Evolutionary conservation across 2,888 invertebrate species (phyloP), one percentile per base, ranked within the genome.

Genomic region (Barypeithes pellucidus): DNA sequence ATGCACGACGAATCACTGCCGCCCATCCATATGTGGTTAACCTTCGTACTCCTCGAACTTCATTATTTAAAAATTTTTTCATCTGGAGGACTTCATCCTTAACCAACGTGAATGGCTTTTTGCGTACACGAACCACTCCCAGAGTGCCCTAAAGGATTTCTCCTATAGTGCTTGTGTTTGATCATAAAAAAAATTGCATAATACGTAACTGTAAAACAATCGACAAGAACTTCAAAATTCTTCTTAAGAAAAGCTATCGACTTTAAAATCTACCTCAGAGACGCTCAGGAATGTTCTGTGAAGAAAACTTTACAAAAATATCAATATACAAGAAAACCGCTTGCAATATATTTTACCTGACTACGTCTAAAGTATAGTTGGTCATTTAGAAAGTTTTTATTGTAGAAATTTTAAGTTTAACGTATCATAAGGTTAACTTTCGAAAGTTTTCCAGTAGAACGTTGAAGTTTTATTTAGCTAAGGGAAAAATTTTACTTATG

Each of bases 341-440:
- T 62, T 29, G 29, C 62, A 50, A 81, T 81, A 79, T 79, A 80
- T 80, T 80, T 78, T 78, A 75, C 77, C 78, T 78, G 78, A 79
- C 79, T 29, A 12, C 1, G 50, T 5, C 41, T 78, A 73, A 77
- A 78, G 78, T 80, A 81, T 80, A 80, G 77, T 76, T 78, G 81
- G 79, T 77, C 79, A 78, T 81, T 81, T 80, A 81, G n/a, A 81
- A 81, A 81, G 80, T 80, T 81, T 81, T 81, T 81, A 81, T 80
- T 81, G 81, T 81, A 78, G 67, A 79, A 81, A 79, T 81, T 81
- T 79, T 76, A 79, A 80, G 79, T 79, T 50, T 50, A 50, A 50
- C n/a, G 79, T 78, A 77, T 79, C 80, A 79, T 78, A 80, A n/a
- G 78, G 79, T 81, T 80, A 79, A 80, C 78, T 78, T 72, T 63